Base-by-base conservation (phyloP, 2,113 vertebrate species). In the Thalassoma bifasciatum region DNA sequence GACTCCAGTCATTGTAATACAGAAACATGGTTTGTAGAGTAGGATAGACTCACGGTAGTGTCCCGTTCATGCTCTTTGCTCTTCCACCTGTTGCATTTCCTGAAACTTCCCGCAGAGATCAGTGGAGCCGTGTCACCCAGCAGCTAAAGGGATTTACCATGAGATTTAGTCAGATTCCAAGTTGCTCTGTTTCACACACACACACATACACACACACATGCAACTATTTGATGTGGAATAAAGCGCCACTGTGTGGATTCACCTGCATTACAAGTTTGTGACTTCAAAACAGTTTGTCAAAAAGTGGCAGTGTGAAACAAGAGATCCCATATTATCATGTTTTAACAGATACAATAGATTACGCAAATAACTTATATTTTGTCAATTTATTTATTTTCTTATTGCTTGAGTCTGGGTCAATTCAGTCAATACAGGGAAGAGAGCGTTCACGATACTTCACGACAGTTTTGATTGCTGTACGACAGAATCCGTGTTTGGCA, bases 31-130 rank as follows among this genome's bases (percentile, higher is more conserved):
- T 40, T 34, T 23, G 11, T 42, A 3, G 57, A 52, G 1, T 46
- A 10, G 13, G 10, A 40, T 42, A 23, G 54, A 62, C 77, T 79
- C 46, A 85, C 78, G 7, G 34, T 12, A 36, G 65, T 23, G 16
- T 57, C 2, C 50, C 1, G 72, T 3, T 75, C 65, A 64, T 50
- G 49, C 40, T 58, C 38, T 42, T 30, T 47, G 53, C 66, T 72
- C 46, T 8, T 91, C 86, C 91, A 93, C 91, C 92, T 92, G 92
- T 83, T 91, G 88, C 79, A 86, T 90, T 93, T 93, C 92, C 92
- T 90, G 90, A 83, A 85, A 82, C 77, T 84, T 84, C 75, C 88
- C 81, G 34, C 66, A 79, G 65, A 78, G 84, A 77, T 67, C 82
- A 68, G 62, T 89, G 78, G 56, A 82, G 85, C 83, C 92, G 90